Conservation (phyloP, 2,113 vertebrate genomes). For the Pachycephala philippinensis region DNA sequence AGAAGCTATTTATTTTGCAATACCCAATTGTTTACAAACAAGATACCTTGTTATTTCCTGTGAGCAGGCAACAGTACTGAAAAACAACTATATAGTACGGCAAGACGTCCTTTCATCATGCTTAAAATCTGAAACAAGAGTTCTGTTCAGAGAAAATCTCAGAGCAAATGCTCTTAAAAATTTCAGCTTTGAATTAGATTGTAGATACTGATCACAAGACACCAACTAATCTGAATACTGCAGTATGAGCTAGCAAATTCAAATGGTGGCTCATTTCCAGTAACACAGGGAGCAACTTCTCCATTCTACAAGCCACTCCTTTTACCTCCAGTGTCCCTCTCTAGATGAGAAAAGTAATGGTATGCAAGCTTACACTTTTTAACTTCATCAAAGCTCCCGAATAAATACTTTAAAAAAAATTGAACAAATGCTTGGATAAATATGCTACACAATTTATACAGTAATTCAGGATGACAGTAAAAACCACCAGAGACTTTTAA, state of each 20-base stretch:
- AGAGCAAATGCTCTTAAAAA: conserved; percentile 40
- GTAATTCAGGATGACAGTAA: neutral
- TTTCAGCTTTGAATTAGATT: conserved; percentile 34
- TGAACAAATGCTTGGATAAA: neutral
- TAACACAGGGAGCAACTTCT: conserved; percentile 27
- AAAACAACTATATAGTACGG: neutral
- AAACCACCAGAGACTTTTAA: neutral
- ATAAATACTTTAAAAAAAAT: neutral
- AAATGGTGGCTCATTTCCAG: conserved; percentile 59
- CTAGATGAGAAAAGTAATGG: conserved; percentile 10
- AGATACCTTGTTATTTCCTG: conserved; percentile 16
- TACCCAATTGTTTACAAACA: conserved; percentile 2
- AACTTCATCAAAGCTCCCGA: neutral
- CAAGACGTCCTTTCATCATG: neutral
- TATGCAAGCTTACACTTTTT: conserved; percentile 1
- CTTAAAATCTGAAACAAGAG: conserved; percentile 38
- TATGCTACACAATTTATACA: neutral
- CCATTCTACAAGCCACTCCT: conserved; percentile 31
- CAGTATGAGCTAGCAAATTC: conserved; percentile 63
- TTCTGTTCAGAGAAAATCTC: conserved; percentile 20
- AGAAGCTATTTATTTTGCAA: conserved; percentile 19
- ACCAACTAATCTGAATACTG: conserved; percentile 54
- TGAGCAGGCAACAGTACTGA: conserved; percentile 14
- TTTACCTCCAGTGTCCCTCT: conserved; percentile 37
- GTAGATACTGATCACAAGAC: conserved; percentile 56